Percentiles rank a stretch among this genome's conserved stretches.
Conservation (phyloP, 2,797 vertebrate genomes). For the Melanitta fusca region DNA sequence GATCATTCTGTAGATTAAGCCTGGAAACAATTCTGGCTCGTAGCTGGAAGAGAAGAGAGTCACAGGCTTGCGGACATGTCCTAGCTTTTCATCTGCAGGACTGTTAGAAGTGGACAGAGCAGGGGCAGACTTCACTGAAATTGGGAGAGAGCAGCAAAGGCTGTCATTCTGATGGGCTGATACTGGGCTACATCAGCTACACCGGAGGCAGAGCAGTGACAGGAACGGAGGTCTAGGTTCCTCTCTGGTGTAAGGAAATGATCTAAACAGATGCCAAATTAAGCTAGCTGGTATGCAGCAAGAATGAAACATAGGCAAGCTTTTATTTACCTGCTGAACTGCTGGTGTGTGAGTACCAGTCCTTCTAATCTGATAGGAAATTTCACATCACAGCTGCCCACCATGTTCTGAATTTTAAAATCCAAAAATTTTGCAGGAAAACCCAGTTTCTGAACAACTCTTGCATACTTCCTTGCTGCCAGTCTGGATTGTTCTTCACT, state of each 20-base stretch:
- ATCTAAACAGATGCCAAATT: background rate
- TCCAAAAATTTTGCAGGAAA: conserved; percentile 99
- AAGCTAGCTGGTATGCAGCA: background rate
- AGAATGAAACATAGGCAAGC: background rate
- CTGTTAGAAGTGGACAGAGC: background rate
- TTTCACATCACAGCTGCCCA: conserved; percentile 98
- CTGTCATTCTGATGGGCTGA: background rate
- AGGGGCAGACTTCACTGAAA: background rate
- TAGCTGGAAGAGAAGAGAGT: conserved; percentile 85
- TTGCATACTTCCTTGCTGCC: conserved; percentile 96
- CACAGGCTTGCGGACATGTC: background rate
- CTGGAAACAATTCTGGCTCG: conserved; percentile 97
- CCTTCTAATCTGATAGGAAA: conserved; percentile 98
- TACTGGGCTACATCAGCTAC: background rate
- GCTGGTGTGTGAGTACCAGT: conserved; percentile 96
- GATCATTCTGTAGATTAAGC: conserved; percentile 99
- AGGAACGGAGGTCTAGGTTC: background rate
- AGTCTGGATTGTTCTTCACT: conserved; percentile 98
- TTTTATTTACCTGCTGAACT: conserved; percentile 93
- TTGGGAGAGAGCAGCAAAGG: background rate
- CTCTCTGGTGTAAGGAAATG: background rate
- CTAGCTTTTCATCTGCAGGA: background rate
- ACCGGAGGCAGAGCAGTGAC: background rate
- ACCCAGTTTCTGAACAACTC: conserved; percentile 98
- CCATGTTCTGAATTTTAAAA: conserved; percentile 99